These are phyloP conservation scores for Syngnathus typhle DNA, from an alignment of 2,113 vertebrate species.

Conservation along the genomic window DNA sequence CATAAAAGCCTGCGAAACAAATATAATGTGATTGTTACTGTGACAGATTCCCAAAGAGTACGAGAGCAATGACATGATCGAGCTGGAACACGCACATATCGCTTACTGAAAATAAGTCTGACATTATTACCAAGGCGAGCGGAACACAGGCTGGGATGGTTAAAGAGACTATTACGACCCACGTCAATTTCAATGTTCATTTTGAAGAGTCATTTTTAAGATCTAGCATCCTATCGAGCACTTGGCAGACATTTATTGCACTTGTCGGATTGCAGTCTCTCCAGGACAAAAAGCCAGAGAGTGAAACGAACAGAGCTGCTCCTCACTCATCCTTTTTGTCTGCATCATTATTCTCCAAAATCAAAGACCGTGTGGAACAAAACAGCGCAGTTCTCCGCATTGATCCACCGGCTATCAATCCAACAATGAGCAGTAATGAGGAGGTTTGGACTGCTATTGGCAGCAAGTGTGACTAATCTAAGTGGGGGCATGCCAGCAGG, in stretches of 20 bases:
- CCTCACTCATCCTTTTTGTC: constrained; percentile 5
- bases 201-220: not conserved
- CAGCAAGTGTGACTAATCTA: constrained; percentile 25
- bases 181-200: not conserved
- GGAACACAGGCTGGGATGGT: not conserved
- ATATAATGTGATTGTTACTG: constrained; percentile 4
- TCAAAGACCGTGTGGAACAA: constrained; percentile 15
- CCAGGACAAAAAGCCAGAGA: constrained; percentile 9
- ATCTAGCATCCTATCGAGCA: no score
- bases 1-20: constrained; percentile 6
- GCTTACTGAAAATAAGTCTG: constrained; percentile 9
- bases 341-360: constrained; percentile 27
- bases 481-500: constrained; percentile 11
- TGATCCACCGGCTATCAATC: constrained; percentile 21
- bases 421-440: constrained; percentile 39
- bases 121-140: not conserved
- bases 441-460: constrained; percentile 13
- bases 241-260: no score
- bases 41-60: constrained; percentile 3
- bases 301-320: constrained; percentile 1
- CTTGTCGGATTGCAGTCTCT: not conserved
- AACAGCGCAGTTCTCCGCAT: constrained; percentile 22
- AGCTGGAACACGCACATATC: not conserved
- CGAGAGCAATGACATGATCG: not conserved
- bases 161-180: not conserved